Evolutionary conservation across 2,797 vertebrate genomes (phyloP).

Genomic region (Gymnodraco acuticeps): DNA sequence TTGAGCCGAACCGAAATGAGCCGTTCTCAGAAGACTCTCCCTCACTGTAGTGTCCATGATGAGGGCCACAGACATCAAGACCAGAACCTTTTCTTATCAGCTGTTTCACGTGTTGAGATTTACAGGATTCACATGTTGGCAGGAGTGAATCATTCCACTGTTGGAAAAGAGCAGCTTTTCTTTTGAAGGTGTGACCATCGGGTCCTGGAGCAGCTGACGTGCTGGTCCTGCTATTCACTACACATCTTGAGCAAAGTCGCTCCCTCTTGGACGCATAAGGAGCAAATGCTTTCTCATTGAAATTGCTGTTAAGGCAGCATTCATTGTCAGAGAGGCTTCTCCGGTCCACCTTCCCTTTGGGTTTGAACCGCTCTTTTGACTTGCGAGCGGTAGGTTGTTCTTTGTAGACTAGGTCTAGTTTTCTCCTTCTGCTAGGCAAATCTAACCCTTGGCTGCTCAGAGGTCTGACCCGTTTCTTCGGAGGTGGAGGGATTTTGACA

Average conservation of each 20-base stretch:
- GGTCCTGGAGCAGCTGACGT: constrained; percentile 26
- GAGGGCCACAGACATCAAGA: constrained; percentile 6
- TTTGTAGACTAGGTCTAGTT: constrained; percentile 52
- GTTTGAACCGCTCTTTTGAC: constrained; percentile 63
- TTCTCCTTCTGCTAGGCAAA: constrained; percentile 43
- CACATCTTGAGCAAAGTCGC: constrained; percentile 77
- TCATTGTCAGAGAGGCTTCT: constrained; percentile 73
- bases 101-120: constrained; percentile 48
- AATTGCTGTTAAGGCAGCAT: constrained; percentile 45
- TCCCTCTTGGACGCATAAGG: constrained; percentile 43
- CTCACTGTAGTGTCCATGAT: constrained; percentile 51
- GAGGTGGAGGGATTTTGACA: constrained; percentile 60
- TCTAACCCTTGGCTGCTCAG: constrained; percentile 28
- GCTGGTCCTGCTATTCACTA: constrained; percentile 46
- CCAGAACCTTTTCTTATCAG: constrained; percentile 35
- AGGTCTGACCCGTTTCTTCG: constrained; percentile 57
- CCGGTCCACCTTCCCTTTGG: constrained; percentile 56
- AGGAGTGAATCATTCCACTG: constrained; percentile 51
- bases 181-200: constrained; percentile 42
- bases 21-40: constrained; percentile 75
- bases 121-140: constrained; percentile 71
- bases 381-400: constrained; percentile 31
- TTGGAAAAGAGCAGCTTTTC: constrained; percentile 58
- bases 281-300: constrained; percentile 39
- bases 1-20: constrained; percentile 6